These are phyloP conservation scores for Galerucella calmariensis DNA, from an alignment of 2,888 invertebrate species.

Conservation along the genomic window DNA sequence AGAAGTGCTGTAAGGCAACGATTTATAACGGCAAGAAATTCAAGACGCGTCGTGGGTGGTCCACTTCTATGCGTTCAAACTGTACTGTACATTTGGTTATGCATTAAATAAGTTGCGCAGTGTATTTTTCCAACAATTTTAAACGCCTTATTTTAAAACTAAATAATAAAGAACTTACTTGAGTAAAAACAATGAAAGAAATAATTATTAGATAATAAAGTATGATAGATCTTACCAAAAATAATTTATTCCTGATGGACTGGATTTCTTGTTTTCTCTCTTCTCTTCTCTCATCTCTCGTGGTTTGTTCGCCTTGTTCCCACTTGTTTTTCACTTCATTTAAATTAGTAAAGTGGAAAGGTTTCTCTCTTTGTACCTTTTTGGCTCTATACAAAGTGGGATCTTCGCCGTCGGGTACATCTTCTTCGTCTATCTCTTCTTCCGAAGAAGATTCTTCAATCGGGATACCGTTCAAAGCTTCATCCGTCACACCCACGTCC, in stretches of 20 bases:
- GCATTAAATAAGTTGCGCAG: no score
- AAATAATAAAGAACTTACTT: background rate
- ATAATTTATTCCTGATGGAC: conserved; percentile 84
- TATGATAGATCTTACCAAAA: conserved; percentile 72
- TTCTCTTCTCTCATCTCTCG: conserved; percentile 77
- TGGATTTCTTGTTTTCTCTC: conserved; percentile 91
- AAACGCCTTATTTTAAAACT: no score
- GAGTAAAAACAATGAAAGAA: no score
- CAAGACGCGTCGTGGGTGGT: no score
- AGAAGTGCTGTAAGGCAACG: no score
- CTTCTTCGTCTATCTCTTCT: conserved; percentile 72
- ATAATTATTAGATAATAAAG: background rate
- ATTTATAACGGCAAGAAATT: no score
- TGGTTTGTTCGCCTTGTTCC: conserved; percentile 73
- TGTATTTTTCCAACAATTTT: no score
- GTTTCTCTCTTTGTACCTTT: conserved; percentile 75
- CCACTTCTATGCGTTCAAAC: no score
- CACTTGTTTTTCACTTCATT: conserved; percentile 85
- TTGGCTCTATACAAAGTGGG: conserved; percentile 63
- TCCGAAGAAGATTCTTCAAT: conserved; percentile 78
- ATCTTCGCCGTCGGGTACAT: conserved; percentile 68
- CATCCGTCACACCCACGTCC: conserved; percentile 83
- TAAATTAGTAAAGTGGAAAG: conserved; percentile 84
- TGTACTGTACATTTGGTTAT: no score
- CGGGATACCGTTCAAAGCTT: conserved; percentile 79